A percentile compares a stretch with the other conserved stretches of the same genome.
Evolutionary conservation across 2,113 vertebrate species (phyloP).

Genomic region (Varanus salvator): DNA sequence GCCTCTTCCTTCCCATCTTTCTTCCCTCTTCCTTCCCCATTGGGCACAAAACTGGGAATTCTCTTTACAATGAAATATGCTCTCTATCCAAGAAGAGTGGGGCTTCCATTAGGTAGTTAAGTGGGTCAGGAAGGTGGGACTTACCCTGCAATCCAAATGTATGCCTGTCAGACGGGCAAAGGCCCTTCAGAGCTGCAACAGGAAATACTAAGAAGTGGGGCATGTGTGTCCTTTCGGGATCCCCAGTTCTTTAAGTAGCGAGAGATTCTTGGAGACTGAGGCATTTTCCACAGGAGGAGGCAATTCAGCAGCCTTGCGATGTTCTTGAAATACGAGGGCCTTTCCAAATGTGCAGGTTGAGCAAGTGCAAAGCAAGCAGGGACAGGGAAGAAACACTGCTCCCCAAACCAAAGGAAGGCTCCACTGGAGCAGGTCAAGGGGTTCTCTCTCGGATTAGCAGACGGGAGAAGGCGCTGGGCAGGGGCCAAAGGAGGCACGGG

Average conservation of each 20-base stretch:
- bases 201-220: neutral
- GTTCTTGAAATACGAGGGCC: neutral
- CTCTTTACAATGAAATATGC: neutral
- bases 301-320: neutral
- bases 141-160: neutral
- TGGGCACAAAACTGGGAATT: neutral
- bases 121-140: neutral
- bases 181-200: neutral
- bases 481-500: too few relatives aligned
- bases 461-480: neutral
- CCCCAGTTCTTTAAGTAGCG: neutral
- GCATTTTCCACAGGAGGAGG: neutral
- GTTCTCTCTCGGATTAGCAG: neutral
- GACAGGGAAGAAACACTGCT: neutral
- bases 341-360: neutral
- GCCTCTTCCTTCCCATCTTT: neutral
- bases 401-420: neutral
- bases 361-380: neutral
- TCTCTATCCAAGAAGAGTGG: neutral
- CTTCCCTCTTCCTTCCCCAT: neutral
- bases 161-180: neutral
- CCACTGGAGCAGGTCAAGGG: too few relatives aligned
- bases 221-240: neutral
- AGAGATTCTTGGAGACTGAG: neutral
- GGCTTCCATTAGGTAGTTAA: neutral